Conservation (phyloP, 1,140 invertebrate species). For the Cotesia vestalis region DNA sequence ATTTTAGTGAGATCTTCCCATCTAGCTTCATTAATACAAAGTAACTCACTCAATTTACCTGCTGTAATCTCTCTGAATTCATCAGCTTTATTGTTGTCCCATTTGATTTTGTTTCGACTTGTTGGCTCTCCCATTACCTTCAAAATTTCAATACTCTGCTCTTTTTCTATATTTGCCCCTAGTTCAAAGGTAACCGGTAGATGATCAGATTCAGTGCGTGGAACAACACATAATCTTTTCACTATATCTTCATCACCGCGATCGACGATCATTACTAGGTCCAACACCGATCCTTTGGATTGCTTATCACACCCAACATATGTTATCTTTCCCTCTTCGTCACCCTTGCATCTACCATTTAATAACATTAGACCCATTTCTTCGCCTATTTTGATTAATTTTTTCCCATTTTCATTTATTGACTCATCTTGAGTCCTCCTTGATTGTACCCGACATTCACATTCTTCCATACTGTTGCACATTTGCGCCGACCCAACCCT, state of each 20-base stretch:
- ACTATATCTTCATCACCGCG: neutral
- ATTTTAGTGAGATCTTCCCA: too few relatives aligned
- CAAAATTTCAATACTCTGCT: constrained; percentile 36
- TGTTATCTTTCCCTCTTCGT: constrained; percentile 25
- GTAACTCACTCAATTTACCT: too few relatives aligned
- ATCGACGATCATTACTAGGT: constrained; percentile 11
- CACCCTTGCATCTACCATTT: neutral
- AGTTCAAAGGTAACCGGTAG: constrained; percentile 14
- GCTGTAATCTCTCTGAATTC: too few relatives aligned
- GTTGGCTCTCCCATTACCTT: constrained; percentile 42
- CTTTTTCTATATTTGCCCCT: constrained; percentile 34
- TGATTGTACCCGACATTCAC: neutral
- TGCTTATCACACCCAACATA: neutral
- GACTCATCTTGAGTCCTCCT: constrained; percentile 23
- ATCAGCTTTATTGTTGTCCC: too few relatives aligned
- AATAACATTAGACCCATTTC: constrained; percentile 8
- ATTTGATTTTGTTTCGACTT: constrained; percentile 29
- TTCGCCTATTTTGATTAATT: constrained; percentile 24
- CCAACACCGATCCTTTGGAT: constrained; percentile 20
- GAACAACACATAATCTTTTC: neutral
- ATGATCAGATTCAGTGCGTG: constrained; percentile 27
- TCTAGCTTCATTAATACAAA: too few relatives aligned
- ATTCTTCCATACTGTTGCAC: neutral
- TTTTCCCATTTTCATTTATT: constrained; percentile 29
- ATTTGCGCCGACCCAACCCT: constrained; percentile 20